Evolutionary conservation across 2,113 vertebrate species (phyloP).

Genomic region (Trachemys scripta): DNA sequence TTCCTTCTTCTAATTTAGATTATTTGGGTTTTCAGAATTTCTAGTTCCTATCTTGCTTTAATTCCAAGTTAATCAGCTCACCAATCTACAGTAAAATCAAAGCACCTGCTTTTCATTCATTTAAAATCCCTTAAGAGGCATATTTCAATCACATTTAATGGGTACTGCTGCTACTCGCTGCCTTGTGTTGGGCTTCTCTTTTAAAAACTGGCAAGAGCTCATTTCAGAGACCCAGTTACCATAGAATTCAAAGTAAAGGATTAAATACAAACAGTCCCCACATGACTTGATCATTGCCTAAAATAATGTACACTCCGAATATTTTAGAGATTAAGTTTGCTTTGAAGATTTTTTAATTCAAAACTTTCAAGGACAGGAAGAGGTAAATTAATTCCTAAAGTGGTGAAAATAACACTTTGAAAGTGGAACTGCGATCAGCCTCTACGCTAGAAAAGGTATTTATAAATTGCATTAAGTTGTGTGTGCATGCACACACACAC

Average conservation of each 20-base stretch:
- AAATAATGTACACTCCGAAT: conserved; percentile 8
- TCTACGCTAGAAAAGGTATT: background rate
- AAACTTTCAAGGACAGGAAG: background rate
- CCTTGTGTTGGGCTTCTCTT: background rate
- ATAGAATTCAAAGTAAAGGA: background rate
- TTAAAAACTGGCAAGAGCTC: background rate
- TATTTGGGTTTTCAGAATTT: background rate
- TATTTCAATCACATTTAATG: background rate
- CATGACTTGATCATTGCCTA: background rate
- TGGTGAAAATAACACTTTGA: background rate
- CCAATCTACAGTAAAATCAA: conserved; percentile 7
- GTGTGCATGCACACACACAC: accelerated
- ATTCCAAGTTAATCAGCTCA: conserved; percentile 22
- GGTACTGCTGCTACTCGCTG: accelerated
- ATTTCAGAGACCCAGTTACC: background rate
- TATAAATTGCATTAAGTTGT: background rate
- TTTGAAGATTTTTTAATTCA: conserved; percentile 8
- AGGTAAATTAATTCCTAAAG: background rate
- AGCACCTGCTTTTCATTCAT: conserved; percentile 16
- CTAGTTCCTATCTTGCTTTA: background rate
- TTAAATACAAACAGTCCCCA: background rate
- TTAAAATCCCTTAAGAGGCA: conserved; percentile 7
- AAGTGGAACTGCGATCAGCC: background rate
- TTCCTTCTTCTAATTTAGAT: background rate
- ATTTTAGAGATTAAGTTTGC: background rate